Evolutionary conservation across 2,888 invertebrate species (phyloP), one percentile per base, ranked within the genome.

Genomic region (Caenorhabditis sulstoni): DNA sequence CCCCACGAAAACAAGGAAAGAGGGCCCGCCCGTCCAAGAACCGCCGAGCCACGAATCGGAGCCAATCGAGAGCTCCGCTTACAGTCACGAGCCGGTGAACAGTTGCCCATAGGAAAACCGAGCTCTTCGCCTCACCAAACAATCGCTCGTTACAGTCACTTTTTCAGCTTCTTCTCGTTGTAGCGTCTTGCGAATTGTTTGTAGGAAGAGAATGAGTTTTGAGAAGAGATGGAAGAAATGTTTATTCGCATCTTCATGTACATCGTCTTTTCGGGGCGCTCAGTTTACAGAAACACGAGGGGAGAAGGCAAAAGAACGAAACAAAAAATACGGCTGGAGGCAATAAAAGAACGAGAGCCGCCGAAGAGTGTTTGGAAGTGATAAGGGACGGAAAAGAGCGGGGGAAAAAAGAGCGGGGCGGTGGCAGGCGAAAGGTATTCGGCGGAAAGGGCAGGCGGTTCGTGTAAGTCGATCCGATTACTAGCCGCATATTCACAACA

Each of bases 261-360:
- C n/a, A n/a, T n/a, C n/a, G n/a, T 50, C 35, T 49, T 58, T 68
- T 39, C 50, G 29, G 29, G 4, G 29, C 7, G 4, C 29, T 29
- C 29, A 29, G 29, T 29, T 57, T 22, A 55, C 47, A 53, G 41
- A 23, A 22, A 35, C 14, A 55, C 44, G 45, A 41, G 37, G 23
- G 16, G 23, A 50, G 45, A 44, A 44, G 29, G 55, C 2, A 53
- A 18, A 50, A 18, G 20, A 37, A 45, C 35, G 29, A 41, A 59
- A 44, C n/a, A 47, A 66, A 66, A 53, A 65, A 45, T 45, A 35
- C 50, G 49, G 29, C 39, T 11, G 57, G 41, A 23, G 44, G 66
- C 59, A 49, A 68, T 68, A 68, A 68, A 68, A 67, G 52, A 55
- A 55, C 44, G 66, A 66, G 53, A 66, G 57, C 45, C 39, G 66